Evolutionary conservation across 2,888 invertebrate genomes (phyloP).

Genomic region (Augochlorella aurata): DNA sequence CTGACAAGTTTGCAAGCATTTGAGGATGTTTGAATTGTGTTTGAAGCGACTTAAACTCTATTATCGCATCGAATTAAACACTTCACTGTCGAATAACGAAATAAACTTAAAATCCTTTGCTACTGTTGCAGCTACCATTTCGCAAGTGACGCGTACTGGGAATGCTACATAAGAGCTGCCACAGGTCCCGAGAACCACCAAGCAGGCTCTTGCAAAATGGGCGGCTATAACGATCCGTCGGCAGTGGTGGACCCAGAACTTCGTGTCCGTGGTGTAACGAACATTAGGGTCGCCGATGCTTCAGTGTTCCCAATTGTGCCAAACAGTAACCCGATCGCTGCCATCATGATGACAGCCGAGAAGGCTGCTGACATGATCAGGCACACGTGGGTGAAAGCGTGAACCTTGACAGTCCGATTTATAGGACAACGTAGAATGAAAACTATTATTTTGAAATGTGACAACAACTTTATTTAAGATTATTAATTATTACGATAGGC

Average conservation of each 20-base stretch:
- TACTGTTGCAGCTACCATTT: conserved; percentile 80
- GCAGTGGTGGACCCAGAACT: conserved; percentile 85
- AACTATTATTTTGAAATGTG: not conserved
- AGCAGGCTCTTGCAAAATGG: conserved; percentile 85
- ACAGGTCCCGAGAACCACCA: conserved; percentile 88
- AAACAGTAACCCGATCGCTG: conserved; percentile 87
- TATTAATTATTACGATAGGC: not conserved
- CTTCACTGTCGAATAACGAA: too few relatives aligned
- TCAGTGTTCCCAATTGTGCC: conserved; percentile 87
- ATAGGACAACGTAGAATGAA: conserved; percentile 19
- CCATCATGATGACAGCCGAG: conserved; percentile 89
- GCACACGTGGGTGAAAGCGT: conserved; percentile 41
- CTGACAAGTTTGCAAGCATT: too few relatives aligned
- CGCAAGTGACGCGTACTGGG: conserved; percentile 86
- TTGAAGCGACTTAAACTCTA: too few relatives aligned
- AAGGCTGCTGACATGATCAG: conserved; percentile 85
- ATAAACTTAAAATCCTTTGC: not conserved
- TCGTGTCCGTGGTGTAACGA: conserved; percentile 84
- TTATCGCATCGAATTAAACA: too few relatives aligned
- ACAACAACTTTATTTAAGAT: not conserved
- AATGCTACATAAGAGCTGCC: conserved; percentile 85
- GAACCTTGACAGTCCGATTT: not conserved
- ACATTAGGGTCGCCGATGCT: conserved; percentile 87
- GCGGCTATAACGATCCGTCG: conserved; percentile 81
- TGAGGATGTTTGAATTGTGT: too few relatives aligned